These are phyloP conservation scores for Brachyhypopomus gauderio DNA, from an alignment of 2,113 vertebrate genomes.

Conservation along the genomic window DNA sequence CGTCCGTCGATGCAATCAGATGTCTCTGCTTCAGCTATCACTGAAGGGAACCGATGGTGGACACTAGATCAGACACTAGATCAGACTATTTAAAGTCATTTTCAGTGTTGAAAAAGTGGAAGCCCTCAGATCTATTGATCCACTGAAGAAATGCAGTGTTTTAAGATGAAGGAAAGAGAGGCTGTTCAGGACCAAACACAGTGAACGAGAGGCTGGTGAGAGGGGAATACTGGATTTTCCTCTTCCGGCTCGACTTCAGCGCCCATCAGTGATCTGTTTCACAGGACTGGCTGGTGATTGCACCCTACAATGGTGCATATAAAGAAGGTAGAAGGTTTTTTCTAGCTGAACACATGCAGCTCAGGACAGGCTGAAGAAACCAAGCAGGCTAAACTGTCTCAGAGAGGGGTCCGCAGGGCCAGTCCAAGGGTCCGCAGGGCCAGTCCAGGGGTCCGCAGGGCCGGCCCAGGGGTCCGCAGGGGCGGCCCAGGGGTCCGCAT, in stretches of 20 bases:
- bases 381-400: conserved; percentile 23
- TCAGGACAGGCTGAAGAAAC: conserved; percentile 31
- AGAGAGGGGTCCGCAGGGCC: not conserved
- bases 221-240: conserved; percentile 37
- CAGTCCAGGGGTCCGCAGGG: conserved; percentile 21
- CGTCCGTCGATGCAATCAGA: not conserved
- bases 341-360: not conserved
- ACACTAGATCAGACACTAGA: conserved; percentile 18
- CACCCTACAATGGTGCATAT: not conserved
- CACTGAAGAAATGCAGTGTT: conserved; percentile 16
- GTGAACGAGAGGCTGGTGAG: conserved; percentile 11
- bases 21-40: not conserved
- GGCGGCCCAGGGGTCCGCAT: conserved; percentile 18
- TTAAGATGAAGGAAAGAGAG: conserved; percentile 33
- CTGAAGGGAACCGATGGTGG: conserved; percentile 23
- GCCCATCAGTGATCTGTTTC: conserved; percentile 21
- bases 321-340: not conserved
- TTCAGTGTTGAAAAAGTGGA: conserved; percentile 38
- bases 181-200: conserved; percentile 31
- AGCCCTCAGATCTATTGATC: conserved; percentile 37
- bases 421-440: too few relatives aligned
- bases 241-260: not conserved
- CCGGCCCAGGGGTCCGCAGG: too few relatives aligned
- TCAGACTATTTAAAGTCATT: conserved; percentile 50
- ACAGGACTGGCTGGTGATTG: conserved; percentile 1